Evolutionary conservation across 2,113 vertebrate genomes (phyloP).

Genomic region (Dendropsophus ebraccatus): DNA sequence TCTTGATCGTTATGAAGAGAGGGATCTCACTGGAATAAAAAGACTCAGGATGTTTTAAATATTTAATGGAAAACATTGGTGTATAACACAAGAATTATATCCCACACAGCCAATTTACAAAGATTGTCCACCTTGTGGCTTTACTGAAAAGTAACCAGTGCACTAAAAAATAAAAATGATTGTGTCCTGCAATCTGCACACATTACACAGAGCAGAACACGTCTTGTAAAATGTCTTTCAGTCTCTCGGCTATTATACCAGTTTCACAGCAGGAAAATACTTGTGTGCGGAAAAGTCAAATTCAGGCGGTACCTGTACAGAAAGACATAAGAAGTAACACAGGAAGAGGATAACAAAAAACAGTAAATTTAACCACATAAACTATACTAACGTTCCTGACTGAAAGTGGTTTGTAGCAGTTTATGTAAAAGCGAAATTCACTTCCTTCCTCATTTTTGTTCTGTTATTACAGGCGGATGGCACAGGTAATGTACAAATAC

Average conservation of each 20-base stretch:
- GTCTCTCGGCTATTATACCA: conserved; percentile 77
- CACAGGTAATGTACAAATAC: too few species aligned
- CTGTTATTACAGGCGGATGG: too few species aligned
- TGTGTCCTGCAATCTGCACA: not conserved
- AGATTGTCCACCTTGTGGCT: conserved; percentile 30
- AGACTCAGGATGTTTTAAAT: conserved; percentile 7
- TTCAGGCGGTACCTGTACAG: conserved; percentile 87
- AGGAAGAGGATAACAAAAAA: not conserved
- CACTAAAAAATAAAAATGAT: conserved; percentile 1
- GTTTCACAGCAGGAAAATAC: conserved; percentile 97
- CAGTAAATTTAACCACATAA: not conserved
- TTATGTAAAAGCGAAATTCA: too few species aligned
- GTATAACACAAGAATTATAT: conserved; percentile 14
- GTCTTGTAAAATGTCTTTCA: conserved; percentile 4
- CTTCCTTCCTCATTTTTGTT: too few species aligned
- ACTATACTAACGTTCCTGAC: not conserved
- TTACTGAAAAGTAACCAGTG: conserved; percentile 41
- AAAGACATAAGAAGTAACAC: not conserved
- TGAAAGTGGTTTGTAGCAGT: too few species aligned
- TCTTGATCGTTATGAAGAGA: too few species aligned
- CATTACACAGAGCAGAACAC: conserved; percentile 7
- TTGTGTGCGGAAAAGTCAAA: conserved; percentile 98
- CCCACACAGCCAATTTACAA: conserved; percentile 28
- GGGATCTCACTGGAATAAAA: not conserved
- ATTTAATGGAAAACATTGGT: conserved; percentile 52